These are phyloP conservation scores for Drosophila testacea DNA, from an alignment of 2,888 invertebrate species.

Conservation along the genomic window DNA sequence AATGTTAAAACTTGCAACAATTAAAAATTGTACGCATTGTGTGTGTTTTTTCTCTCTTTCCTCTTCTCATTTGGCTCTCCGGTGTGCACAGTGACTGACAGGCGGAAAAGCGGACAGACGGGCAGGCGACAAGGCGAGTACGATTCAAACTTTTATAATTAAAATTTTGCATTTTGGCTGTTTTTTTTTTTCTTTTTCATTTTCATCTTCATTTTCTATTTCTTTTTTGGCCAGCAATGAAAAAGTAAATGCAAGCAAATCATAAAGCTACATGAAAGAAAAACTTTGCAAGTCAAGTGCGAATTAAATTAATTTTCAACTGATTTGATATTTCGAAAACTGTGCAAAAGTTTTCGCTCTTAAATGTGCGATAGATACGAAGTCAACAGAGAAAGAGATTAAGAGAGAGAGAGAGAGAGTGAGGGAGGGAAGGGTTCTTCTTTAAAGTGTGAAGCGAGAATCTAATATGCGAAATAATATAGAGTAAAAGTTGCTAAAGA, in stretches of 20 bases:
- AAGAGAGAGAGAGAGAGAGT: not conserved
- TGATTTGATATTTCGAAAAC: slow-evolving; percentile 69
- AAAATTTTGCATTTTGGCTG: slow-evolving; percentile 69
- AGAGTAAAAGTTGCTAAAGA: no score
- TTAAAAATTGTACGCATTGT: slow-evolving; percentile 54
- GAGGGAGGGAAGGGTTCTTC: not conserved
- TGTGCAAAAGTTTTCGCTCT: slow-evolving; percentile 54
- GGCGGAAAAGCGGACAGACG: slow-evolving; percentile 20
- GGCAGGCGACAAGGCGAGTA: slow-evolving; percentile 61
- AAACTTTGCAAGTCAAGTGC: slow-evolving; percentile 67
- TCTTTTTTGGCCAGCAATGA: slow-evolving; percentile 9
- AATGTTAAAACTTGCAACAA: slow-evolving; percentile 55
- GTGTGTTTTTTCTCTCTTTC: slow-evolving; percentile 7
- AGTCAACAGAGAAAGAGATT: not conserved
- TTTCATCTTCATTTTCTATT: not conserved
- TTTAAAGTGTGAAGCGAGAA: not conserved
- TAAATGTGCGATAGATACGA: slow-evolving; percentile 23
- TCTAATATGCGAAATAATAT: no score
- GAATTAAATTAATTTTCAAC: slow-evolving; percentile 81
- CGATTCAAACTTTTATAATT: slow-evolving; percentile 79
- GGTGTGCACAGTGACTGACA: slow-evolving; percentile 37
- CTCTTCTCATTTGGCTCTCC: slow-evolving; percentile 19
- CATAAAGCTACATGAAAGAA: slow-evolving; percentile 65
- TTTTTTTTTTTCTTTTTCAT: slow-evolving; percentile 1
- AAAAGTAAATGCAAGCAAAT: slow-evolving; percentile 55